phyloP scores from a whole-genome alignment of 2,113 vertebrate species.

The Cyprinodon brontotheroides region DNA sequence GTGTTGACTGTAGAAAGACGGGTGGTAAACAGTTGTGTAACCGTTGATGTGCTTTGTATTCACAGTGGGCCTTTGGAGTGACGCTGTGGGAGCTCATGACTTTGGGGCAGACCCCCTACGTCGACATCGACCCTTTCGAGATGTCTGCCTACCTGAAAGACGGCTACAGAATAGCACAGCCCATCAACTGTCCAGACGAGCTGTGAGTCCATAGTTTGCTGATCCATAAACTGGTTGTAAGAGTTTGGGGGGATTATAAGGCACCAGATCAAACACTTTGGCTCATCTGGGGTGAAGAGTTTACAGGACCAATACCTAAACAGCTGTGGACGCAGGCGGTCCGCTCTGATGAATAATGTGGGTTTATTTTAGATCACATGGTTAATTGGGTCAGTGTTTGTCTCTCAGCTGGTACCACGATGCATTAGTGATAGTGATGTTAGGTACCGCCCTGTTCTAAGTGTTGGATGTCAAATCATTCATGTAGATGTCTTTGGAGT shows the following conservation, averaged over 20 bases:
- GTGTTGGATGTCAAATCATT: too few species aligned
- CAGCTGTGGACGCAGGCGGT: too few species aligned
- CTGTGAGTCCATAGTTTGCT: conserved; percentile 81
- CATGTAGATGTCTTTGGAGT: too few species aligned
- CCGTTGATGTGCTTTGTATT: conserved; percentile 30
- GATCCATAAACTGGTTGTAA: neutral
- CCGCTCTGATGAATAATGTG: too few species aligned
- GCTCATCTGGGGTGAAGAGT: too few species aligned
- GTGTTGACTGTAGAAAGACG: neutral
- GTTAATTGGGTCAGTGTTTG: too few species aligned
- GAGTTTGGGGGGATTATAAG: neutral
- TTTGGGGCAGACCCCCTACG: conserved; percentile 95
- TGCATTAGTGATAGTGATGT: too few species aligned
- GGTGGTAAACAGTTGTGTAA: neutral
- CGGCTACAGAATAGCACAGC: conserved; percentile 97
- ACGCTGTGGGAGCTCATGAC: conserved; percentile 99
- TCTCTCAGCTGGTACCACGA: too few species aligned
- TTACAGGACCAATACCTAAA: too few species aligned
- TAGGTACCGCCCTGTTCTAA: too few species aligned
- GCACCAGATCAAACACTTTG: neutral
- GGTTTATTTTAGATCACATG: too few species aligned
- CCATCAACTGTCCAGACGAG: conserved; percentile 99
- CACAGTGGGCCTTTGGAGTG: conserved; percentile 97
- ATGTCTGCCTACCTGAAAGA: conserved; percentile 99
- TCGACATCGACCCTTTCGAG: conserved; percentile 98